phyloP scores from a whole-genome alignment of 2,113 vertebrate species.

The Phylloscopus trochilus region DNA sequence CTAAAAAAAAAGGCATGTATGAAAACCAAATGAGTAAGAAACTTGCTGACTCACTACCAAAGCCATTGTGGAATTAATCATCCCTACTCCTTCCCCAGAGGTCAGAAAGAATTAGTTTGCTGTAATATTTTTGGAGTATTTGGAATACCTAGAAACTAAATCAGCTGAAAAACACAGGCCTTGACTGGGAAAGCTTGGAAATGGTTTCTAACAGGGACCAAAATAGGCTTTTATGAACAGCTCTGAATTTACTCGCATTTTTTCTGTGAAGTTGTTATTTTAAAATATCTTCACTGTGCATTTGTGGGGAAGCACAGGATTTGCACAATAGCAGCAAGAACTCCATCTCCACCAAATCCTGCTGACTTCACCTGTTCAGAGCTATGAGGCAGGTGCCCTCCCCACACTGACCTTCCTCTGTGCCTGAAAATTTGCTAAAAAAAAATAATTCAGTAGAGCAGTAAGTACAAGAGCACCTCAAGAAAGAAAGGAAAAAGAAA shows the following conservation, averaged over 20 bases:
- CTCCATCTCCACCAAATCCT: neutral
- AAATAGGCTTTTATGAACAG: neutral
- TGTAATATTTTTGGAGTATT: conserved; percentile 20
- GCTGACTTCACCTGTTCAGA: neutral
- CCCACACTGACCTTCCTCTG: neutral
- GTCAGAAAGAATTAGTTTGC: conserved; percentile 21
- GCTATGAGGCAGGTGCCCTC: rapidly evolving
- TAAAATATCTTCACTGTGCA: neutral
- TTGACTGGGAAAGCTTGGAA: neutral
- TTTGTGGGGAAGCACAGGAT: neutral
- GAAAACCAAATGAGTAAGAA: conserved; percentile 38
- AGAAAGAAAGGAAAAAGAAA: neutral
- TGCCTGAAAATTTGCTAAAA: neutral
- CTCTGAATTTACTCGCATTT: neutral
- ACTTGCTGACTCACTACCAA: conserved; percentile 42
- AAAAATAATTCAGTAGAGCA: neutral
- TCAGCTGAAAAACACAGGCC: neutral
- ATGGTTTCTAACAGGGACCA: neutral
- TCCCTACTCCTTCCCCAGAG: neutral
- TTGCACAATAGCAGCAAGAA: neutral
- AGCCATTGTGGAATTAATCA: conserved; percentile 17
- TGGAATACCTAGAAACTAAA: conserved; percentile 29
- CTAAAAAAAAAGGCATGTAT: neutral
- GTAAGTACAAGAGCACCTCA: neutral
- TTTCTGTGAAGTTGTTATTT: neutral